Evolutionary conservation across 2,888 invertebrate species (phyloP).

Genomic region (Trissoscelio sp.): DNA sequence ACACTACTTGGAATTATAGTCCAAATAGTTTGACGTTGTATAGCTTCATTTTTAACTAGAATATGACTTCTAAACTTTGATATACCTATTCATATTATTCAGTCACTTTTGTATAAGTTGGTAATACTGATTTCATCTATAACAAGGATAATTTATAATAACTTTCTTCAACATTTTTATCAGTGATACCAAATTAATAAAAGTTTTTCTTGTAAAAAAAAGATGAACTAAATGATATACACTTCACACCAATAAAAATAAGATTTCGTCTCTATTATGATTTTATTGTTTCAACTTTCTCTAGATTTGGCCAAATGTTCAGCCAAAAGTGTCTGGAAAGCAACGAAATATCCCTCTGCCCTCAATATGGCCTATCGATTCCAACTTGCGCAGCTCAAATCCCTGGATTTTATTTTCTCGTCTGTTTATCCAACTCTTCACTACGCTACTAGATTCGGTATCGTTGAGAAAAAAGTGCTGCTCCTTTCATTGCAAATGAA

Average conservation of each 20-base stretch:
- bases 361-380: conserved; percentile 58
- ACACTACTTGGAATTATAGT: too few relatives aligned
- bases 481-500: conserved; percentile 23
- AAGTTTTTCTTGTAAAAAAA: neutral
- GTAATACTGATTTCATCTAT: too few relatives aligned
- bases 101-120: too few relatives aligned
- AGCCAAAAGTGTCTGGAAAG: neutral
- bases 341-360: conserved; percentile 38
- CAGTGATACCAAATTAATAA: too few relatives aligned
- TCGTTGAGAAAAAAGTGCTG: conserved; percentile 46
- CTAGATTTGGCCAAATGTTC: conserved; percentile 1
- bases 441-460: conserved; percentile 29
- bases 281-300: conserved; percentile 11
- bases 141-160: too few relatives aligned
- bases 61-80: too few relatives aligned
- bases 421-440: conserved; percentile 57
- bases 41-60: too few relatives aligned
- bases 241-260: neutral
- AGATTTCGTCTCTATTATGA: neutral
- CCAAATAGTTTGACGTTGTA: too few relatives aligned
- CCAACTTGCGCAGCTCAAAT: conserved; percentile 44
- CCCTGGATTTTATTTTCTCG: conserved; percentile 46
- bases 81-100: too few relatives aligned
- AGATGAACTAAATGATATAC: neutral
- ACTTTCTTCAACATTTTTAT: too few relatives aligned